These are phyloP conservation scores for Gobionotothen gibberifrons DNA, from an alignment of 2,797 vertebrate species.

Conservation along the genomic window DNA sequence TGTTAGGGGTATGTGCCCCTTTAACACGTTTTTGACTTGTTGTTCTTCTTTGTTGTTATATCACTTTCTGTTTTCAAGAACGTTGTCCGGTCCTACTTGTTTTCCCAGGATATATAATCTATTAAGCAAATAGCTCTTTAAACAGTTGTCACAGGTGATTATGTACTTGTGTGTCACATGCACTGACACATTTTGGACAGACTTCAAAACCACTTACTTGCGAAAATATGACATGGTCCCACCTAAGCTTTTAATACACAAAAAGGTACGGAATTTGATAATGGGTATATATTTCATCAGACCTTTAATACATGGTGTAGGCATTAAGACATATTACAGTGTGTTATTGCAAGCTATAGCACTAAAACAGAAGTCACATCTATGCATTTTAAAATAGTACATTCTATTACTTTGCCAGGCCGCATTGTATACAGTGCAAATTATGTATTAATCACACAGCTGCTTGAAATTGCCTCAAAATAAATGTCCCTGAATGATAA, in stretches of 20 bases:
- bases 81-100: too few relatives aligned
- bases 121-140: too few relatives aligned
- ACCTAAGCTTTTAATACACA: background rate
- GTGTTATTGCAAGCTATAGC: background rate
- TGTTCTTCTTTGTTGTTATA: too few relatives aligned
- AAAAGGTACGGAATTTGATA: background rate
- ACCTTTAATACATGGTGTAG: background rate
- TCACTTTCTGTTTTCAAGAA: too few relatives aligned
- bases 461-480: slow-evolving; percentile 12
- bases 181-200: too few relatives aligned
- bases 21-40: too few relatives aligned
- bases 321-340: background rate
- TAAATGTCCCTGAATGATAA: slow-evolving; percentile 39
- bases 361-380: background rate
- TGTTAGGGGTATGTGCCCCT: too few relatives aligned
- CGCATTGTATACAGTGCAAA: background rate
- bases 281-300: background rate
- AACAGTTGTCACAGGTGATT: too few relatives aligned
- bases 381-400: slow-evolving; percentile 27
- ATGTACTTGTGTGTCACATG: too few relatives aligned
- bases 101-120: too few relatives aligned
- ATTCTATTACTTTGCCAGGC: background rate
- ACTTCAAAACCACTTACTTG: too few relatives aligned
- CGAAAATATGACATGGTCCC: too few relatives aligned
- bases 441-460: slow-evolving; percentile 9